Evolutionary conservation across 2,797 vertebrate genomes (phyloP).

Genomic region (Columba guinea): DNA sequence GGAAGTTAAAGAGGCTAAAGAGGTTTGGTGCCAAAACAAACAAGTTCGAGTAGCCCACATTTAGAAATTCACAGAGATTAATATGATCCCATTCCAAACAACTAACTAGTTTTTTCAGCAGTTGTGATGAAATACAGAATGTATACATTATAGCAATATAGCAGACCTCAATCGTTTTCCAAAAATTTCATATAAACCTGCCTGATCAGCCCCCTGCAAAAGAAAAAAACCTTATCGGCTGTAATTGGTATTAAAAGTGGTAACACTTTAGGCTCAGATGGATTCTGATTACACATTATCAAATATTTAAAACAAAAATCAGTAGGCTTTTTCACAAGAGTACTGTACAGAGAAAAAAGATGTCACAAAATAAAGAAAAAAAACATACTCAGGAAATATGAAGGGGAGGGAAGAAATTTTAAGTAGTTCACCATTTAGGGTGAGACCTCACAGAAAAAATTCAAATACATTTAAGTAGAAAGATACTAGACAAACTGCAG

Average conservation of each 20-base stretch:
- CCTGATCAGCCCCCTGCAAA: background rate
- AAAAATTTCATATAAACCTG: background rate
- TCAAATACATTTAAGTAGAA: background rate
- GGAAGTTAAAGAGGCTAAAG: background rate
- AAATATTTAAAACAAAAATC: background rate
- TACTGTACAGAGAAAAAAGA: background rate
- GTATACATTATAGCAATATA: background rate
- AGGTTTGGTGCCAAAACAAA: background rate
- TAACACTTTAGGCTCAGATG: background rate
- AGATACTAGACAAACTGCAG: slow-evolving; percentile 7
- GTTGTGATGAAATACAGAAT: background rate
- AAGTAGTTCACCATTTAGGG: background rate
- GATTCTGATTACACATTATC: background rate
- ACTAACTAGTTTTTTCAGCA: background rate
- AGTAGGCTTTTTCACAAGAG: background rate
- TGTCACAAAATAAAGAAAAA: background rate
- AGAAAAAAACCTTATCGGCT: background rate
- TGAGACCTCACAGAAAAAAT: background rate
- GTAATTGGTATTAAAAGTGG: background rate
- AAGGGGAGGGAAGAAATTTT: background rate
- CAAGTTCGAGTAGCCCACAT: background rate
- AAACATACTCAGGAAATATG: fast-evolving
- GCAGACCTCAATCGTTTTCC: background rate
- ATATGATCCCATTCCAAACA: background rate
- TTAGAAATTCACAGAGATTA: background rate